Conservation (phyloP, 2,888 invertebrate genomes). For the Scaptomyza tumidula region DNA sequence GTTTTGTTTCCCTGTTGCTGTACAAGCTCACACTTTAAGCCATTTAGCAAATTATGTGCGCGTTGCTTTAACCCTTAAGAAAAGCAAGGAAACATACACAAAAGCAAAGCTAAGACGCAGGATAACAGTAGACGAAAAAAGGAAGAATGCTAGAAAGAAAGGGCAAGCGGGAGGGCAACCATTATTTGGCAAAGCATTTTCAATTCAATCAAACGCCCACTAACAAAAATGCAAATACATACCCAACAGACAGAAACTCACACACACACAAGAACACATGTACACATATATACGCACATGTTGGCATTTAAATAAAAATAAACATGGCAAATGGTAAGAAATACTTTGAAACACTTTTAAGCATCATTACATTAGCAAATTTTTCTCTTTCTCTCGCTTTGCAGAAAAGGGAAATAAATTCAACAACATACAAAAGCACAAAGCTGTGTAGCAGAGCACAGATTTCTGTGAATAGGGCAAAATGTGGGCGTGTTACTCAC, state of each 20-base stretch:
- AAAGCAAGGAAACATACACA: constrained; percentile 27
- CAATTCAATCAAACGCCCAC: constrained; percentile 79
- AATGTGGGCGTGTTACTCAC: constrained; percentile 47
- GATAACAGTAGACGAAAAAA: neutral
- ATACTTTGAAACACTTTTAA: constrained; percentile 81
- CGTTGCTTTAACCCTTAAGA: constrained; percentile 64
- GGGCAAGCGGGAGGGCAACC: constrained; percentile 18
- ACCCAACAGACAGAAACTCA: constrained; percentile 29
- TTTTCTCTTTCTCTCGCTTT: constrained; percentile 36
- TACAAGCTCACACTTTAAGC: constrained; percentile 57
- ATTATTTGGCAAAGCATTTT: constrained; percentile 74
- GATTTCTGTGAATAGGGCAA: constrained; percentile 35
- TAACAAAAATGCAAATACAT: constrained; percentile 54
- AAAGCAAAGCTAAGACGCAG: constrained; percentile 15
- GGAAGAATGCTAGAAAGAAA: constrained; percentile 8
- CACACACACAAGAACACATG: constrained; percentile 1
- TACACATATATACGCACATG: constrained; percentile 52
- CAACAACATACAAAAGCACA: constrained; percentile 16
- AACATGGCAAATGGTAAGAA: constrained; percentile 71
- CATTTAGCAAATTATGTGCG: constrained; percentile 77
- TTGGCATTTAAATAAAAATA: constrained; percentile 78
- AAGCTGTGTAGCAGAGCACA: constrained; percentile 31
- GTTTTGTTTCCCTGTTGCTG: neutral
- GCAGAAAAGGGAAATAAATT: constrained; percentile 8
- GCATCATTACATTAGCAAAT: constrained; percentile 81